Base-by-base conservation (phyloP, 2,113 vertebrate species). In the Neodontobutis hainanensis region DNA sequence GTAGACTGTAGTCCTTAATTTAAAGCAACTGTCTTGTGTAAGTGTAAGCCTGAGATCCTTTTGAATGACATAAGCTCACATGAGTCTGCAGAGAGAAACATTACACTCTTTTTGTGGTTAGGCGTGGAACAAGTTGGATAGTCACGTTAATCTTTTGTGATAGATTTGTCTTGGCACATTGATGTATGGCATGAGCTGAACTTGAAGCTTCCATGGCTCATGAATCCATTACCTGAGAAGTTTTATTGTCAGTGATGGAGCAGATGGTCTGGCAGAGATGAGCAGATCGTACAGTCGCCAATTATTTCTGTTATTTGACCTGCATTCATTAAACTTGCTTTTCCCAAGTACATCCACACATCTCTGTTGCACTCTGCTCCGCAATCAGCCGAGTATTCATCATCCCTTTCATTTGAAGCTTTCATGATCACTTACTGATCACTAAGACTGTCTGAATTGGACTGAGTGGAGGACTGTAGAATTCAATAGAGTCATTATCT, bases 231-330 rank as follows among this genome's bases (percentile, higher is more conserved):
- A 55, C 16, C 73, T 56, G 57, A 75, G 65, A 49, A 56, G 48
- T 70, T 68, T 65, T 70, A 75, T 56, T 67, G 67, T 79, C 72
- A 44, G 56, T 57, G 70, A 83, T 75, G 52, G 74, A 80, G 83
- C 48, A 16, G 44, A 70, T 40, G 46, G 61, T 65, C 73, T 55
- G 50, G 40, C 73, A 61, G 61, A 1, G 55, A 48, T 38, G 5
- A 4, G 34, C 60, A 6, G 56, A 32, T 49, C 51, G 14, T 0
- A 11, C 55, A 57, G 38, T 34, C 8, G 34, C 63, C 69, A 69
- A 45, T 50, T 72, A 52, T 50, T 40, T 59, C 48, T 11, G 44
- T 57, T 55, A 69, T 73, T 74, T 77, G 65, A 83, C 80, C 49
- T 32, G 19, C 40, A 49, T 61, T 59, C 52, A 47, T 68, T 73